Evolutionary conservation across 53 echinoderm and acorn worm genomes (phyloP), one percentile per base, ranked within the genome.

Genomic region (Henricia sp.): DNA sequence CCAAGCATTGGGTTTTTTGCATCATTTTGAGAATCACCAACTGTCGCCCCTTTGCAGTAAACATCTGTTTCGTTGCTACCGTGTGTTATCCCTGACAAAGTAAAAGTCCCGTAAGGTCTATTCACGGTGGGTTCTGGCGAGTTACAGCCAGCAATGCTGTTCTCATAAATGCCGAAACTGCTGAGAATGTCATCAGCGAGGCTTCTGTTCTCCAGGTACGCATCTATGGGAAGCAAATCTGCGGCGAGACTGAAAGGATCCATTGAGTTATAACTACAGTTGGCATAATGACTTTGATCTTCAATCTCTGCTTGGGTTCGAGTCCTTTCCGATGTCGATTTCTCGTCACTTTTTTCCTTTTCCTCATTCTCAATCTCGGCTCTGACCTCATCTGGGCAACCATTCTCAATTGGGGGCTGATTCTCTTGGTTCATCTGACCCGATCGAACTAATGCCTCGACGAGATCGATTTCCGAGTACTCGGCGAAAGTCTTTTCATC

Each of bases 401-500:
- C 44, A 5, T 44, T 34, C 3, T 24, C 21, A n/a, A 0, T 33
- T 2, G 9, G 16, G 2, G 21, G 20, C 33, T 2, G 3, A 4
- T 27, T 41, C 12, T 80, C 66, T 20, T 71, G 72, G 37, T 85
- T 88, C 59, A 85, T 73, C 37, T 87, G 50, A 30, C 92, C 92
- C n/a, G 95, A 72, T 38, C 83, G 85, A 2, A 93, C 88, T 39
- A 96, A 87, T 25, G 93, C 96, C 82, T 96, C 96, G 11, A 96
- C 88, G 59, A 96, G 89, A 38, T 96, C 96, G 68, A 91, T 87
- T 51, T 96, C 96, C 65, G 91, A 85, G 76, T 96, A 93, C 52
- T 92, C 91, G 30, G 82, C 25, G 58, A 52, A 67, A 11, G 46
- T 60, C 43, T 82, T 88, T 25, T 74, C 84, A 21, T 89, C 71